phyloP scores from a whole-genome alignment of 2,888 invertebrate genomes.

The Euphydryas editha region DNA sequence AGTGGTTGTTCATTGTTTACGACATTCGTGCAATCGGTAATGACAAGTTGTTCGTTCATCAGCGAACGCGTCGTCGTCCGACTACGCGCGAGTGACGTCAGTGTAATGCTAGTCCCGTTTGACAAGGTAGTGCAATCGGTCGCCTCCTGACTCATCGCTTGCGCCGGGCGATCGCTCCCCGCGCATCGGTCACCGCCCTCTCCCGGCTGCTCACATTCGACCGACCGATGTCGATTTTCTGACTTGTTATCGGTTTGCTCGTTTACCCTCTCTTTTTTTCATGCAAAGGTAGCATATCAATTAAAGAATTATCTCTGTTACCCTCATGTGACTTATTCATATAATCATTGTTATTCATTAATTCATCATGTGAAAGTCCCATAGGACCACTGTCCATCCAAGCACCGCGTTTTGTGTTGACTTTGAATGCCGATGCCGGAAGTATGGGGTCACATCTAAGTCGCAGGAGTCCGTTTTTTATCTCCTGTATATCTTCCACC shows the following conservation, averaged over 20 bases:
- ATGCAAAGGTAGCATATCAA: neutral
- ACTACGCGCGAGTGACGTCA: neutral
- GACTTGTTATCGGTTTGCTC: no score
- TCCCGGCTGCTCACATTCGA: no score
- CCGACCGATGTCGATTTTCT: no score
- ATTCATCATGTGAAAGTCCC: slow-evolving; percentile 11
- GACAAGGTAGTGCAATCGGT: no score
- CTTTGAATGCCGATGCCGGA: slow-evolving; percentile 18
- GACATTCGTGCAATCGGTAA: neutral
- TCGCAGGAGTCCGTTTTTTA: neutral
- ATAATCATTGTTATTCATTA: neutral
- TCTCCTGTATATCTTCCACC: neutral
- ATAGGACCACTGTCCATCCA: slow-evolving; percentile 26
- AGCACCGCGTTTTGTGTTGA: slow-evolving; percentile 25
- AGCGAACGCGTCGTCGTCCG: neutral
- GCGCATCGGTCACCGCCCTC: no score
- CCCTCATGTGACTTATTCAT: neutral
- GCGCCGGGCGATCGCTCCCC: no score
- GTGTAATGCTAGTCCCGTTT: neutral
- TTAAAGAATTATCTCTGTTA: neutral
- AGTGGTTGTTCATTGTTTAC: neutral
- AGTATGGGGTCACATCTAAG: slow-evolving; percentile 5
- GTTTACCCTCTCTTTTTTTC: no score
- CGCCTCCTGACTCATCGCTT: no score
- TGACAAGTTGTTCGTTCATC: neutral